These are phyloP conservation scores for Galaxea fascicularis DNA, from an alignment of 92 coral and sea anemone genomes.

Conservation along the genomic window DNA sequence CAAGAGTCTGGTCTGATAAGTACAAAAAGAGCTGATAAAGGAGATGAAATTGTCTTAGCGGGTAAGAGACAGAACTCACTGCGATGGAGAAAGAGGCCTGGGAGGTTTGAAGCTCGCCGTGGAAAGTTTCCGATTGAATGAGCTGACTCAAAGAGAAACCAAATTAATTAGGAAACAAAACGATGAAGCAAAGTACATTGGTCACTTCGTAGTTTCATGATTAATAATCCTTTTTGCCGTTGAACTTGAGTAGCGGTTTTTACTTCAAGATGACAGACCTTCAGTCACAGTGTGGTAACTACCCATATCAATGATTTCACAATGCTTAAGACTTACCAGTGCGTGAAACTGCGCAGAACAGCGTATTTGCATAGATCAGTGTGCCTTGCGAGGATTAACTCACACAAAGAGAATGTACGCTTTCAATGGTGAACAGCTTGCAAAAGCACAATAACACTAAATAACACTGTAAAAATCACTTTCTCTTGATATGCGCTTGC, in stretches of 20 bases:
- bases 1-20: neutral
- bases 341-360: neutral
- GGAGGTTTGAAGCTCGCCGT: neutral
- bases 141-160: neutral
- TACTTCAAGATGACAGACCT: slow-evolving; percentile 7
- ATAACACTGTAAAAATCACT: slow-evolving; percentile 11
- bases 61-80: neutral
- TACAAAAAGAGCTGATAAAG: neutral
- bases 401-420: slow-evolving; percentile 28
- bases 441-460: slow-evolving; percentile 16
- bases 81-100: neutral
- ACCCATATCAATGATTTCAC: neutral
- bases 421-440: neutral
- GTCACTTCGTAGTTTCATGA: neutral
- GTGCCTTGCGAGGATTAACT: slow-evolving; percentile 16
- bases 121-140: neutral
- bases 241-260: neutral
- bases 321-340: neutral
- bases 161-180: neutral
- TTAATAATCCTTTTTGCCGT: neutral
- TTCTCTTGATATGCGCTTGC: neutral
- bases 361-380: slow-evolving; percentile 22
- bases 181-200: neutral
- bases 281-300: neutral
- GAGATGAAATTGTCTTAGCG: neutral